These are phyloP conservation scores for Atethmia centrago DNA, from an alignment of 2,888 invertebrate species.

Conservation along the genomic window DNA sequence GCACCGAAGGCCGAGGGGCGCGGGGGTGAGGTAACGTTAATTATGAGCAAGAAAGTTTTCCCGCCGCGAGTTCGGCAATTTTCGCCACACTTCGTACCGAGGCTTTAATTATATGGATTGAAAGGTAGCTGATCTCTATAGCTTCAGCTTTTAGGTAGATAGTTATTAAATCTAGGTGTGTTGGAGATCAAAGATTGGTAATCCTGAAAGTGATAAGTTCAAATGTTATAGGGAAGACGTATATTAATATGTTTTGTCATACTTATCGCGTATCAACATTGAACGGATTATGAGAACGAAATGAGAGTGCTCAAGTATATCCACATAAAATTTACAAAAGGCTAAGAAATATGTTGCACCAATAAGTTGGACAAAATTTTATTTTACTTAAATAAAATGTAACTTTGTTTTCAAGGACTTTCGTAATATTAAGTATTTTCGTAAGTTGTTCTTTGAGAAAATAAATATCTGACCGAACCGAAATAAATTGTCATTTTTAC, in stretches of 20 bases:
- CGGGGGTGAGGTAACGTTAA: conserved; percentile 42
- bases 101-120: conserved; percentile 59
- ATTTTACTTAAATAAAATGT: not conserved
- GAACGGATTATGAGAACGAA: not conserved
- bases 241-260: not conserved
- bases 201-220: conserved; percentile 16
- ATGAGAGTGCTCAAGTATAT: not conserved
- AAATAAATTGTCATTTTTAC: not conserved
- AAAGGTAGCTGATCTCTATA: conserved; percentile 23
- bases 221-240: not conserved
- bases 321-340: not conserved
- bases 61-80: conserved; percentile 29
- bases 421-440: not conserved
- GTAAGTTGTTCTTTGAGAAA: not conserved
- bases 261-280: too few species aligned
- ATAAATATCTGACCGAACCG: not conserved
- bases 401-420: not conserved
- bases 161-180: conserved; percentile 1
- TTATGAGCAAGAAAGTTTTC: conserved; percentile 62
- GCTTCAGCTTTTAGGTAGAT: conserved; percentile 6
- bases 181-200: conserved; percentile 1
- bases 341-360: not conserved
- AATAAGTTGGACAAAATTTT: not conserved
- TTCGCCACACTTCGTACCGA: conserved; percentile 50
- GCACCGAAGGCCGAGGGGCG: not conserved